Base-by-base conservation (phyloP, 2,113 vertebrate species). In the Bubo blakistoni region DNA sequence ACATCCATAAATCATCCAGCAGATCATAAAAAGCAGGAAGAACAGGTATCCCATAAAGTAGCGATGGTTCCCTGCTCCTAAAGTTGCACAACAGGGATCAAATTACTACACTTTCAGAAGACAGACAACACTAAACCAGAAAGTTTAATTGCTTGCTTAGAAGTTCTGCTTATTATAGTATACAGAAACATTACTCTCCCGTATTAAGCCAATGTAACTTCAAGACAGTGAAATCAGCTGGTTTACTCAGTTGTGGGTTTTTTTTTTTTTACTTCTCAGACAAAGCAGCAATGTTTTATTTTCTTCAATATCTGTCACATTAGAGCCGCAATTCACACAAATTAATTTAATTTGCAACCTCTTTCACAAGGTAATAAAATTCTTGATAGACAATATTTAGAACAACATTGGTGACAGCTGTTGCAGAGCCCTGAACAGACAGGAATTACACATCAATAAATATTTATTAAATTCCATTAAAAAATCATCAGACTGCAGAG, bases 1-100 rank as follows among this genome's bases (percentile, higher is more conserved):
- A 97, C 99, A 99, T 95, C 99, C 99, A 95, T 99, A 99, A 54
- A 99, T 99, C 99, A 99, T 99, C 99, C 99, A 99, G 97, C 99
- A 99, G 98, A 99, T 99, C 99, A 99, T 99, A 96, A 99, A 99
- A 90, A 99, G 99, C 98, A 99, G 97, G 98, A 99, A 99, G 97
- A 99, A 99, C 27, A 99, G 97, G 94, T 99, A 99, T 57, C 99
- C 99, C 98, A 99, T 99, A 97, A 99, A 99, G 97, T 99, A 99
- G 59, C 99, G 98, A 97, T 99, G 99, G 97, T 99, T 99, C 81
- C 99, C 99, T 90, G 99, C 99, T 98, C 99, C 99, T 99, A 71
- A 51, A 96, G 32, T 97, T 95, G 71, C 86, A 95, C 57, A 98
- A 97, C 13, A 92, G 24, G 11, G 62, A 88, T 52, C 42, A 87